Evolutionary conservation across 2,113 vertebrate species (phyloP), one percentile per base, ranked within the genome.

Genomic region (Talpa occidentalis): DNA sequence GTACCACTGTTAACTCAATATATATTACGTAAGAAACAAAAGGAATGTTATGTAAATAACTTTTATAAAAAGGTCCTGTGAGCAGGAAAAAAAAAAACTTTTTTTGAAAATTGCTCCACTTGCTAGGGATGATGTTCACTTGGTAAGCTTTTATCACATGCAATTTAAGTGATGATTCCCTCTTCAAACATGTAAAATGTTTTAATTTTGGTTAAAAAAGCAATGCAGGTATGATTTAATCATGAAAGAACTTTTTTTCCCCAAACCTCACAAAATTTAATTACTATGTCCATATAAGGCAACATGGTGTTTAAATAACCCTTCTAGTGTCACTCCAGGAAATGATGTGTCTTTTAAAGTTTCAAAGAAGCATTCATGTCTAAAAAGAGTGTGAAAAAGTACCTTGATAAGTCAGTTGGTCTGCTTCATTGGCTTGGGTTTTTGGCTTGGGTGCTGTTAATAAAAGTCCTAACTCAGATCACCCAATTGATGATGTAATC

Each of bases 201-300:
- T 73, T 93, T 94, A 92, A 93, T 92, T 94, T 90, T 95, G 42
- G 28, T 59, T 80, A 52, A 49, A 42, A 92, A 95, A 95, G 73
- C 35, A 94, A 92, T 84, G 1, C 60, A 86, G 84, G 24, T 59
- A 59, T 94, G 62, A 79, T 88, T 85, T 93, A 93, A 93, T 92
- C 83, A 93, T 93, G 22, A 94, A 69, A 76, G 0, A 28, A 42
- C 69, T 83, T 59, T 72, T 54, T 1, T 7, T 7, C 5, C 1
- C 44, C 47, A 42, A 83, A 82, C 86, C 54, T 92, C 73, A 81
- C 60, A 93, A 90, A 94, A 92, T 79, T 16, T 76, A 92, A 85
- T 90, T 88, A 52, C 47, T 52, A 42, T 24, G 30, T 42, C 69
- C 37, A 59, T 35, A 44, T 79, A 94, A 94, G 76, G 56, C 84